These are phyloP conservation scores for Orussus abietinus DNA, from an alignment of 1,140 invertebrate genomes.

Conservation along the genomic window DNA sequence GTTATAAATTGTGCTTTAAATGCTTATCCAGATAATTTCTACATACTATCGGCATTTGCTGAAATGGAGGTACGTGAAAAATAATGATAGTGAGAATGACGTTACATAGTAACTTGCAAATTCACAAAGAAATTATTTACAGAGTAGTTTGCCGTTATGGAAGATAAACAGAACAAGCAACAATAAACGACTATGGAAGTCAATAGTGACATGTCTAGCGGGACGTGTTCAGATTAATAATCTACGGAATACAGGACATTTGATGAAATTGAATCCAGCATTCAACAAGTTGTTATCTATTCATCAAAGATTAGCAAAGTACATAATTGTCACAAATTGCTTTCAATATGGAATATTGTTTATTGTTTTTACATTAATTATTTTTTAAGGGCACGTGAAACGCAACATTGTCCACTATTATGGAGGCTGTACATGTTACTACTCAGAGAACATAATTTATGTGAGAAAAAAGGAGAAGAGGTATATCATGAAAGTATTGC, in stretches of 20 bases:
- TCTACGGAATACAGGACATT: conserved; percentile 21
- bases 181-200: conserved; percentile 30
- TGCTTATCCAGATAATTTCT: conserved; percentile 58
- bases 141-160: conserved; percentile 45
- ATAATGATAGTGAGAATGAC: neutral
- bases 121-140: conserved; percentile 23
- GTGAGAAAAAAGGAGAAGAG: conserved; percentile 44
- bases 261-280: conserved; percentile 31
- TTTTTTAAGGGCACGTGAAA: conserved; percentile 35
- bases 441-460: conserved; percentile 42
- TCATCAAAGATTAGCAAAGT: conserved; percentile 37
- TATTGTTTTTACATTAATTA: neutral
- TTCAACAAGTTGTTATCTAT: conserved; percentile 44
- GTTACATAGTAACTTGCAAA: conserved; percentile 8
- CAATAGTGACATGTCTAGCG: conserved; percentile 40
- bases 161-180: conserved; percentile 29
- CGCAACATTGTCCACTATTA: conserved; percentile 54
- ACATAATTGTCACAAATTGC: conserved; percentile 1
- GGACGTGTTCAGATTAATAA: conserved; percentile 33
- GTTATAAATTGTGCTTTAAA: conserved; percentile 38
- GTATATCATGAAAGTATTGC: conserved; percentile 43
- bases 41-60: conserved; percentile 48
- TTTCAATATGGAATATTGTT: neutral
- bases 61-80: conserved; percentile 37
- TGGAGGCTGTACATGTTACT: conserved; percentile 60